Base-by-base conservation (phyloP, 2,113 vertebrate species). In the Laticauda colubrina region DNA sequence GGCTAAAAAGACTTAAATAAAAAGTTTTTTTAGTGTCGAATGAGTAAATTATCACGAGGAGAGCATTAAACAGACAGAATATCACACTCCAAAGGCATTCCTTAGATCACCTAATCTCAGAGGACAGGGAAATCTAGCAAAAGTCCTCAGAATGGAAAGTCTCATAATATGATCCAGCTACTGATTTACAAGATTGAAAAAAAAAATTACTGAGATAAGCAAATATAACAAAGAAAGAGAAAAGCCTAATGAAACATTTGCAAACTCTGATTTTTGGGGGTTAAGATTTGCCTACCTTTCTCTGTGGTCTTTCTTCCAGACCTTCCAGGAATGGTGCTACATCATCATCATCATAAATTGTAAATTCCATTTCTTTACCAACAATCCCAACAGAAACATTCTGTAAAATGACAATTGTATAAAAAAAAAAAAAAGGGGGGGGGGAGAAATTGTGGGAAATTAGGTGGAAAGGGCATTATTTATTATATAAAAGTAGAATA, bases 371-470 rank as follows among this genome's bases (percentile, higher is more conserved):
- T 10, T 99, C 99, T 96, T 99, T 99, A 11, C 99, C 99, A 97
- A 99, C 98, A 92, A 99, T 99, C 95, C 99, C 99, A 93, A 99
- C 98, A 93, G 99, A 99, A 95, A 99, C 99, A 93, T 99, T 99
- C 99, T 99, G 96, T 89, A 57, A 94, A 95, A 12, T 3, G n/a
- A 85, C 51, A 95, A 29, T 53, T 56, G 51, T 88, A 87, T 88
- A 87, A 2, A 20, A 18, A 20, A 9, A 21, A 20, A 18, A 18
- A n/a, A 59, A 91, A 21, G 93, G 51, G 96, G 85, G 93, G 64
- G 29, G 29, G 14, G 2, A 90, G 94, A 89, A 14, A 14, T 48
- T 61, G 59, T 61, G 59, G 9, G 59, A 61, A 61, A 61, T 61
- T 61, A 61, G 59, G 24, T 26, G 24, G 9, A 61, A 61, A 24